Evolutionary conservation across 1,140 invertebrate species (phyloP).

Genomic region (Caenorhabditis brenneri): DNA sequence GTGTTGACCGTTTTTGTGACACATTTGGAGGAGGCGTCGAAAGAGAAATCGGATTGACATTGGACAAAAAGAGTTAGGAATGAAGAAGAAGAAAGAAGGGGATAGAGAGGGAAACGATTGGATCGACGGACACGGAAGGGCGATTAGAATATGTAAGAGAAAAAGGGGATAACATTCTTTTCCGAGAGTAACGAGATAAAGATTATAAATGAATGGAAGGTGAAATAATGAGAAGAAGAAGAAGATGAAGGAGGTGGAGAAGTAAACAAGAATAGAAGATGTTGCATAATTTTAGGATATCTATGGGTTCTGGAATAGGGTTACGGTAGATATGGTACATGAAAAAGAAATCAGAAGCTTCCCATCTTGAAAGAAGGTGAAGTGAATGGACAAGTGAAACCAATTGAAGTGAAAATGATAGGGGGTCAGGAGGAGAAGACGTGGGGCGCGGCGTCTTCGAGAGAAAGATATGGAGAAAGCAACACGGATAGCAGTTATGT

Average conservation of each 20-base stretch:
- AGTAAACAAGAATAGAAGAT: too few relatives aligned
- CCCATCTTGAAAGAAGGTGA: too few relatives aligned
- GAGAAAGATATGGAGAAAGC: background rate
- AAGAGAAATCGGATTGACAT: slow-evolving; percentile 43
- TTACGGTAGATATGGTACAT: background rate
- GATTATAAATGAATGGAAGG: too few relatives aligned
- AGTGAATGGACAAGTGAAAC: background rate
- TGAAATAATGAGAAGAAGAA: too few relatives aligned
- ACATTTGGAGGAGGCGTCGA: slow-evolving; percentile 41
- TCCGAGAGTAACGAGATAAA: background rate
- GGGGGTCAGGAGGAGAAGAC: background rate
- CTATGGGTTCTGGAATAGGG: too few relatives aligned
- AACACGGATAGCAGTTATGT: slow-evolving; percentile 32
- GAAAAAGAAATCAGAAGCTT: background rate
- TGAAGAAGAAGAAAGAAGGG: background rate
- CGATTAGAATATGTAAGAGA: slow-evolving; percentile 13
- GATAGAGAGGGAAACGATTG: background rate
- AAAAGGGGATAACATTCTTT: background rate
- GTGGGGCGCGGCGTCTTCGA: background rate
- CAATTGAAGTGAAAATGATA: slow-evolving; percentile 15
- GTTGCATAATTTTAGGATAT: too few relatives aligned
- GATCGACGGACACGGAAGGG: slow-evolving; percentile 1
- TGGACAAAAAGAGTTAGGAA: slow-evolving; percentile 36
- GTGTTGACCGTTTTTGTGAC: slow-evolving; percentile 38
- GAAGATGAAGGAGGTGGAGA: too few relatives aligned